phyloP scores from a whole-genome alignment of 2,888 invertebrate genomes.

The Fragum sueziense region DNA sequence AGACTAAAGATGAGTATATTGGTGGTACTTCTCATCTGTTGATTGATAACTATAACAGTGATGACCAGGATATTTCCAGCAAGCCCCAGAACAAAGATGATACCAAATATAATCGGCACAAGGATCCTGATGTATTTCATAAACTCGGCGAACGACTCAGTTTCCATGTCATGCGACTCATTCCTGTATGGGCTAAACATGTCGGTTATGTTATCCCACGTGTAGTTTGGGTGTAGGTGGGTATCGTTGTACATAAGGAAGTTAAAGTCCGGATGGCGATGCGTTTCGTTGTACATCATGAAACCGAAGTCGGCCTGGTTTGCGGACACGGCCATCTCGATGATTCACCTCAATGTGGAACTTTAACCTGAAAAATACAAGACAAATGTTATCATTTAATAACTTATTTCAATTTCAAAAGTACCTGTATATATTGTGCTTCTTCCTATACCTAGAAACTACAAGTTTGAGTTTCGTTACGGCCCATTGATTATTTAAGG shows the following conservation, averaged over 20 bases:
- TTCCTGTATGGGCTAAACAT: not conserved
- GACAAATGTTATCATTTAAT: not conserved
- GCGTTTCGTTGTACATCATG: not conserved
- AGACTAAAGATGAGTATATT: conserved; percentile 95
- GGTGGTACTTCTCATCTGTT: conserved; percentile 96
- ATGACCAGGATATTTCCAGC: conserved; percentile 95
- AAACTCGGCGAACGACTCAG: conserved; percentile 43
- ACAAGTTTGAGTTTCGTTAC: no score
- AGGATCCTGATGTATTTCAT: conserved; percentile 73
- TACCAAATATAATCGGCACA: conserved; percentile 88
- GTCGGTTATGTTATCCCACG: not conserved
- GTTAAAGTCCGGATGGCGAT: conserved; percentile 9
- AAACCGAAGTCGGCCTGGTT: not conserved
- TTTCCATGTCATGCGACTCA: conserved; percentile 13
- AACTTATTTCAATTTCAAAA: no score
- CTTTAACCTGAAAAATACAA: not conserved
- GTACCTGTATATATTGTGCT: no score
- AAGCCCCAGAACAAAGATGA: conserved; percentile 93
- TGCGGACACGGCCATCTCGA: not conserved
- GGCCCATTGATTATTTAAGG: no score
- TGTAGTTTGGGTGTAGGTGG: conserved; percentile 8
- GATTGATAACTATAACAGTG: conserved; percentile 92
- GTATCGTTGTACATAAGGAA: conserved; percentile 20
- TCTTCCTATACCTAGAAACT: no score
- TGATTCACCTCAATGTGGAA: not conserved